Percentiles rank a stretch among this genome's conserved stretches.
Evolutionary conservation across 1,140 invertebrate genomes (phyloP).

Genomic region (Caerostris darwini): DNA sequence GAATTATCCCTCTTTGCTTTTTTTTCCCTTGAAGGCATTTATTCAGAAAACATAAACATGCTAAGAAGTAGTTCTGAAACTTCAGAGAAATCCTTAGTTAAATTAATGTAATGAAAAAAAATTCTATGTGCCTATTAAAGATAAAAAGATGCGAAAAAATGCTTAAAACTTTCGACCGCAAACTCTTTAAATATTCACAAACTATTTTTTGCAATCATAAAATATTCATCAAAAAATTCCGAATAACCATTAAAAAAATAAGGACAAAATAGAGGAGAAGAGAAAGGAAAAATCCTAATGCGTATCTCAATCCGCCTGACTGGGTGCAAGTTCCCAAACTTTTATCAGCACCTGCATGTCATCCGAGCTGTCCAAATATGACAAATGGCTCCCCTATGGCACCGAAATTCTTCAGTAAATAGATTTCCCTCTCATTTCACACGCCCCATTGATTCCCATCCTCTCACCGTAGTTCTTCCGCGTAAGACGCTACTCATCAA

Average conservation of each 20-base stretch:
- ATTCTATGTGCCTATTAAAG: no score
- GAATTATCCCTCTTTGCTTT: background rate
- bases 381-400: slow-evolving; percentile 66
- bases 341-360: slow-evolving; percentile 57
- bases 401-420: slow-evolving; percentile 69
- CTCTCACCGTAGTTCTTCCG: background rate
- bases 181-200: background rate
- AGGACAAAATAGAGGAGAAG: background rate
- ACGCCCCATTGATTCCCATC: slow-evolving; percentile 24
- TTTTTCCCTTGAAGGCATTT: background rate
- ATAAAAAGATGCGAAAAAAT: background rate
- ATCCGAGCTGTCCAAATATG: slow-evolving; percentile 70
- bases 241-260: background rate
- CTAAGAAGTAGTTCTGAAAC: no score
- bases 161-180: background rate
- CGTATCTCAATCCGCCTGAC: background rate
- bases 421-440: slow-evolving; percentile 64
- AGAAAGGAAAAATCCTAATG: background rate
- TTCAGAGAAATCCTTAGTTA: no score
- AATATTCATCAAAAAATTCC: background rate
- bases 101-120: no score
- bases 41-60: no score
- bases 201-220: background rate
- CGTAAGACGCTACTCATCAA: slow-evolving; percentile 37
- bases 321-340: background rate